Conservation (phyloP, 2,888 invertebrate genomes). For the Papilio gigon region DNA sequence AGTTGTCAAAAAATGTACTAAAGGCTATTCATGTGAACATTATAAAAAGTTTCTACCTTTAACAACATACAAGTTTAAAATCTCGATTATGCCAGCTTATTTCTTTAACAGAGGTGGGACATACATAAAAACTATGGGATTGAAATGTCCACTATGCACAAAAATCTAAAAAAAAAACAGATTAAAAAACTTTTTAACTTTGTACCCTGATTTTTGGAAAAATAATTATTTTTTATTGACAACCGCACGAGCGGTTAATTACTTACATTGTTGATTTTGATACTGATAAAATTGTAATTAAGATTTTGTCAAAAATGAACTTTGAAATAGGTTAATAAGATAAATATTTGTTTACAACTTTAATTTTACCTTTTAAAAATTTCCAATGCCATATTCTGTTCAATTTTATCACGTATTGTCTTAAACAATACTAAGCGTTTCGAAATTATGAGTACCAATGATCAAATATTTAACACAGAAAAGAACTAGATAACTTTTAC, state of each 20-base stretch:
- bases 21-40: no score
- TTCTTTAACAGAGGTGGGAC: no score
- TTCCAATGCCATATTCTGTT: neutral
- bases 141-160: neutral
- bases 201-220: neutral
- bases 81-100: no score
- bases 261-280: constrained; percentile 6
- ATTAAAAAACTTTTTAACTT: neutral
- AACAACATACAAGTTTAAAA: no score
- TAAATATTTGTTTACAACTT: constrained; percentile 5
- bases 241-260: neutral
- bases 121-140: no score
- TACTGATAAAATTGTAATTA: neutral
- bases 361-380: constrained; percentile 17
- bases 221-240: neutral
- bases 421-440: neutral
- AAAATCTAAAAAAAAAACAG: no score
- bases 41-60: no score
- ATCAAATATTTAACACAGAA: neutral
- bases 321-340: constrained; percentile 14
- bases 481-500: no score
- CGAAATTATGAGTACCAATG: neutral
- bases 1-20: no score
- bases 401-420: neutral
- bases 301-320: neutral